Conservation (phyloP, 2,113 vertebrate species). For the Thamnaconus septentrionalis region DNA sequence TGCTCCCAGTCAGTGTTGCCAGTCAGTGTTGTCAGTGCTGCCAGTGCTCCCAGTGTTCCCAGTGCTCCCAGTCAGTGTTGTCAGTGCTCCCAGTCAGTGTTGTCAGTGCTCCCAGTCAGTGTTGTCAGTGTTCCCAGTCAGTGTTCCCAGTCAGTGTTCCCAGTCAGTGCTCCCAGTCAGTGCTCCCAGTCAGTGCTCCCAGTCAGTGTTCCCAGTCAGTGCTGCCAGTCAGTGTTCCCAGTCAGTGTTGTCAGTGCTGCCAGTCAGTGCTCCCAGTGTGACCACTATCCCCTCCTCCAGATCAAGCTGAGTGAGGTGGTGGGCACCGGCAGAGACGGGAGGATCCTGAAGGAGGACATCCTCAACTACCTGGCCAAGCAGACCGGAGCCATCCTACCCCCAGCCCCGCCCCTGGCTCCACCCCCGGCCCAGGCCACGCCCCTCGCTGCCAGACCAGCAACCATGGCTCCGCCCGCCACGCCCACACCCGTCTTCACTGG, state of each 20-base stretch:
- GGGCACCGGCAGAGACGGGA: conserved; percentile 91
- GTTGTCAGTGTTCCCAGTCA: not conserved
- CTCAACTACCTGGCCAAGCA: conserved; percentile 92
- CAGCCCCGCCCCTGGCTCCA: conserved; percentile 68
- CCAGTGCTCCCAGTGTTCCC: no score
- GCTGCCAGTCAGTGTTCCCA: no score
- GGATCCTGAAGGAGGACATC: conserved; percentile 98
- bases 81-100: not conserved
- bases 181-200: no score
- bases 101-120: no score
- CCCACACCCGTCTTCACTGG: conserved; percentile 79
- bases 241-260: no score
- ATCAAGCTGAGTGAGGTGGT: conserved; percentile 96
- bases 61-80: not conserved
- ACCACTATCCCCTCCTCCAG: conserved; percentile 64
- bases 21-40: no score
- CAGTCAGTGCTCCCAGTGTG: not conserved
- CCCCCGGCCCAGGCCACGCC: conserved; percentile 20
- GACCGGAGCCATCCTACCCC: conserved; percentile 94
- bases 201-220: no score
- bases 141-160: no score
- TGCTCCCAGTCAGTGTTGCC: not conserved
- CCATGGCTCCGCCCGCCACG: conserved; percentile 40
- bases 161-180: no score
- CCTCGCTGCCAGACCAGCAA: conserved; percentile 52